Percentiles rank a stretch among this genome's conserved stretches.
phyloP scores from a whole-genome alignment of 1,140 invertebrate species.

The Leptinotarsa undecemlineata region DNA sequence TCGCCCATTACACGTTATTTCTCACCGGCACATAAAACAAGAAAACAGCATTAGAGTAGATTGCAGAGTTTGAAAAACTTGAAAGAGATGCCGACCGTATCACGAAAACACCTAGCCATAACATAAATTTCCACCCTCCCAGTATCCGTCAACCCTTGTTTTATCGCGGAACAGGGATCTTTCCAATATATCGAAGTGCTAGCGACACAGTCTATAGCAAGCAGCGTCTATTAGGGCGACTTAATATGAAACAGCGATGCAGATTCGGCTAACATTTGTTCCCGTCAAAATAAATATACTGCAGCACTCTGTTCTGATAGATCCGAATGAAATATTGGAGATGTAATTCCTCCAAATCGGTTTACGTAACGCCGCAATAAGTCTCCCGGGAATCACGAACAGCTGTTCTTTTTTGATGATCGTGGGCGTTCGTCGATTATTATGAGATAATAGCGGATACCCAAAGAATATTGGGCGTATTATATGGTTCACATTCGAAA shows the following conservation, averaged over 20 bases:
- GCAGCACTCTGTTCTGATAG: conserved; percentile 24
- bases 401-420: conserved; percentile 10
- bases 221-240: conserved; percentile 9
- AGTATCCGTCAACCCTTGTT: not conserved
- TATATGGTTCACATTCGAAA: conserved; percentile 15
- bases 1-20: no score
- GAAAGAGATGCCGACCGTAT: not conserved
- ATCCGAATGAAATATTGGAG: conserved; percentile 32
- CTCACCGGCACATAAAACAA: no score
- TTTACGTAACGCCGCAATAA: conserved; percentile 16
- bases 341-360: conserved; percentile 31
- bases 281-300: conserved; percentile 33
- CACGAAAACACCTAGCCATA: not conserved
- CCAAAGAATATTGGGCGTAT: not conserved
- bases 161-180: conserved; percentile 6
- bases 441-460: conserved; percentile 4
- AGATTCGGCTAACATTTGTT: conserved; percentile 28
- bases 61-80: conserved; percentile 4
- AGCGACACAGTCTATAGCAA: not conserved
- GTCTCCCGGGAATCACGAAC: conserved; percentile 7
- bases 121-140: conserved; percentile 2
- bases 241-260: conserved; percentile 14
- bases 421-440: conserved; percentile 19
- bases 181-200: conserved; percentile 9
- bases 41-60: not conserved